Percentiles rank a stretch among this genome's conserved stretches.
phyloP scores from a whole-genome alignment of 2,113 vertebrate genomes.

The Cardinalis cardinalis region DNA sequence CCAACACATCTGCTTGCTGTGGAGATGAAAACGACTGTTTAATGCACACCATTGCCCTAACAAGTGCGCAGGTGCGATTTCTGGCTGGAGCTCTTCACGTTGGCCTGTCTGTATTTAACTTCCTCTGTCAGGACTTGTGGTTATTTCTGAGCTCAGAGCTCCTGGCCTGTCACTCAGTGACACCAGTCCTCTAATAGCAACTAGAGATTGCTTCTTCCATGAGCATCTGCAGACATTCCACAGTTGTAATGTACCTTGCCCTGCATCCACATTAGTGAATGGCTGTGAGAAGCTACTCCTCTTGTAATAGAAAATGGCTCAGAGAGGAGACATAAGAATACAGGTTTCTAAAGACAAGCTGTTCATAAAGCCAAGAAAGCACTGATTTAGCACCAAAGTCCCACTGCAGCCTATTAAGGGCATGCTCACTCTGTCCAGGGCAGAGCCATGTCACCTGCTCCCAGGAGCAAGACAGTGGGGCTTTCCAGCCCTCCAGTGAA shows the following conservation, averaged over 20 bases:
- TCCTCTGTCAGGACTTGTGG: neutral
- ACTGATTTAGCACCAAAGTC: neutral
- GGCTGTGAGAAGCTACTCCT: neutral
- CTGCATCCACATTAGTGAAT: neutral
- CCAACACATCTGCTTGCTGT: slow-evolving; percentile 27
- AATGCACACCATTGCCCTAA: neutral
- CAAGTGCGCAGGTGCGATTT: neutral
- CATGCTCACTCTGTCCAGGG: neutral
- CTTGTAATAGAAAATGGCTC: neutral
- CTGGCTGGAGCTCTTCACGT: neutral
- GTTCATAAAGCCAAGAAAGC: neutral
- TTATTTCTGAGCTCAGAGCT: neutral
- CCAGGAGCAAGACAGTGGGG: neutral
- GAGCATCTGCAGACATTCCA: neutral
- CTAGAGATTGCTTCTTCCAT: neutral
- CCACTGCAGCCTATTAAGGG: neutral
- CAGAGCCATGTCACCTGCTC: neutral
- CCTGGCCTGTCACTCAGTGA: neutral
- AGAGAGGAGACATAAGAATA: neutral
- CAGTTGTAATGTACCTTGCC: neutral
- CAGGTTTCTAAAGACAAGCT: neutral
- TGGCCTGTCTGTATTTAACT: neutral
- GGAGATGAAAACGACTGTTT: neutral
- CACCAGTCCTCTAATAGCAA: neutral
- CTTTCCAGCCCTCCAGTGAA: neutral